phyloP scores from a whole-genome alignment of 2,888 invertebrate genomes.

The Drosophila neotestacea region DNA sequence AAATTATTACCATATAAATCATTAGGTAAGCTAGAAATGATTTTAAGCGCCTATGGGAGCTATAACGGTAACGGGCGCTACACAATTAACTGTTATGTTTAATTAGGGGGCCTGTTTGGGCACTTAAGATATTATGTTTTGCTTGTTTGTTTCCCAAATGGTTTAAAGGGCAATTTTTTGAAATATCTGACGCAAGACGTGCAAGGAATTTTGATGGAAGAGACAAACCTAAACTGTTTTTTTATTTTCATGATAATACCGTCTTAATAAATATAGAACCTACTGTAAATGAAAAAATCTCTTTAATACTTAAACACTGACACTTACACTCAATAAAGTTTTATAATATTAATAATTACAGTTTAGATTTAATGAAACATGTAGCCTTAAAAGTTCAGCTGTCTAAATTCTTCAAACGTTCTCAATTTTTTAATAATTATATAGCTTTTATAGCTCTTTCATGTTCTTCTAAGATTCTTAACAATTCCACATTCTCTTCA shows the following conservation, averaged over 20 bases:
- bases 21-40: slow-evolving; percentile 12
- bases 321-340: too few relatives aligned
- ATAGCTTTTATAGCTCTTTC: not conserved
- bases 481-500: not conserved
- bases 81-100: slow-evolving; percentile 12
- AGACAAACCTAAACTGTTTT: too few relatives aligned
- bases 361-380: not conserved
- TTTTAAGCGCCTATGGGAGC: not conserved
- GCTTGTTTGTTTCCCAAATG: not conserved
- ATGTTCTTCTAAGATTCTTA: not conserved
- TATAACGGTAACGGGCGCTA: slow-evolving; percentile 4
- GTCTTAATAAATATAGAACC: too few relatives aligned
- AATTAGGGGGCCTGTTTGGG: slow-evolving; percentile 1
- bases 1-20: slow-evolving; percentile 14
- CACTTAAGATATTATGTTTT: slow-evolving; percentile 4
- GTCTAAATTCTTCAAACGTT: not conserved
- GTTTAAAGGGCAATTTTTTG: not conserved
- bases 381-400: too few relatives aligned
- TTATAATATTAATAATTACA: not conserved
- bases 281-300: too few relatives aligned
- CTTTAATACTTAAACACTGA: too few relatives aligned
- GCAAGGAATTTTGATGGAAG: not conserved
- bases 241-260: too few relatives aligned
- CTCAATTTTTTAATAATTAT: not conserved
- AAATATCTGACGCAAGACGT: not conserved